Percentiles rank a stretch among this genome's conserved stretches.
Conservation (phyloP, 1,140 invertebrate species). For the Papilio machaon region DNA sequence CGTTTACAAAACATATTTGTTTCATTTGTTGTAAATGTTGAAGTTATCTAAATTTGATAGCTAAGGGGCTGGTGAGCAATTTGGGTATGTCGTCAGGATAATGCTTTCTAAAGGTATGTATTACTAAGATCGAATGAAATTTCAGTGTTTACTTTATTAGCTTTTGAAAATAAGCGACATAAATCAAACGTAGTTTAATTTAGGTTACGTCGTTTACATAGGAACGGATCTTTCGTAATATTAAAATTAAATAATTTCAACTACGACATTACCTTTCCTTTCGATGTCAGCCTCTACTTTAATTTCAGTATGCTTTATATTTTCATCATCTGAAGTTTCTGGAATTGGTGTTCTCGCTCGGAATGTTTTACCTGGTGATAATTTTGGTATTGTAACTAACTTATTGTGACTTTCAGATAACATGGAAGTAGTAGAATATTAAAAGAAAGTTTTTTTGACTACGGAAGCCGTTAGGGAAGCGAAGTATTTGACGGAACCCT, state of each 20-base stretch:
- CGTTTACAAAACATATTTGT: background rate
- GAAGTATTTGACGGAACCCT: no score
- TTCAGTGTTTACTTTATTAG: background rate
- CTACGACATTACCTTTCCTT: constrained; percentile 63
- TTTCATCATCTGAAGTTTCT: constrained; percentile 77
- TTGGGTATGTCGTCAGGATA: no score
- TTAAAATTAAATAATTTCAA: background rate
- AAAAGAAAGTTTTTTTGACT: background rate
- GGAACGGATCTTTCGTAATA: background rate
- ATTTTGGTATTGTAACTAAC: background rate
- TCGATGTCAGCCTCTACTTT: constrained; percentile 76
- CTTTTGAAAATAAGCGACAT: no score
- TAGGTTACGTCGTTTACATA: background rate
- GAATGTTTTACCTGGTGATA: constrained; percentile 61
- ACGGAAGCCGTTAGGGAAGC: no score
- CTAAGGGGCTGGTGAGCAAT: no score
- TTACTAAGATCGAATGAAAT: background rate
- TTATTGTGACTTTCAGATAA: background rate
- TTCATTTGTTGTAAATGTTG: background rate
- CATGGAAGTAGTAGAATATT: background rate
- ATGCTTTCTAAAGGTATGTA: background rate
- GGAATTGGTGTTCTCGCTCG: constrained; percentile 77
- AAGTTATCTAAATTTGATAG: no score
- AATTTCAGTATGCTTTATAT: constrained; percentile 65
- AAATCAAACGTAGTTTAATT: background rate